Evolutionary conservation across 2,797 vertebrate species (phyloP).

Genomic region (Dryobates pubescens): DNA sequence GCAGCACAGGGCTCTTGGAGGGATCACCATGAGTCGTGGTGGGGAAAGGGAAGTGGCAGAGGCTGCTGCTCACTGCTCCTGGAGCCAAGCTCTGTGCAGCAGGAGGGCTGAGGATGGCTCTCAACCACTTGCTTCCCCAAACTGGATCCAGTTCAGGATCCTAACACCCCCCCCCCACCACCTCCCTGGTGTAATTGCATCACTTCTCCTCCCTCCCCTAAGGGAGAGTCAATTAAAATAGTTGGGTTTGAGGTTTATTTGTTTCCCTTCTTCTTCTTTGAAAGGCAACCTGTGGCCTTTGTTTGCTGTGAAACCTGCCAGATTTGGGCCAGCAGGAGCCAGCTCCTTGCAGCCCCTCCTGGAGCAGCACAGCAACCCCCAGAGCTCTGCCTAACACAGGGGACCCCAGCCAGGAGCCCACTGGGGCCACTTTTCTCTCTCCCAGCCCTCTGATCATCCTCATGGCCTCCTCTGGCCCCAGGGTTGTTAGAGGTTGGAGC

Average conservation of each 20-base stretch:
- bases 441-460: no score
- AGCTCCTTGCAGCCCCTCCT: neutral
- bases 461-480: no score
- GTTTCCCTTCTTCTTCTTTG: neutral
- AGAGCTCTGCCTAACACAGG: neutral
- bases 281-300: neutral
- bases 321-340: neutral
- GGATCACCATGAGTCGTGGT: neutral
- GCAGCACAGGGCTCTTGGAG: neutral
- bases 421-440: neutral
- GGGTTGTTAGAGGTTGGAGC: no score
- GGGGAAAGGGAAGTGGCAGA: neutral
- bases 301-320: neutral
- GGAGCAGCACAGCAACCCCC: neutral
- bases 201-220: slow-evolving; percentile 41
- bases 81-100: neutral
- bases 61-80: neutral
- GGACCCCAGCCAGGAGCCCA: neutral
- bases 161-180: neutral
- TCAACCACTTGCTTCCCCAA: neutral
- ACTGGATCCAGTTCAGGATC: neutral
- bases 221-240: slow-evolving; percentile 19
- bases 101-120: neutral
- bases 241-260: neutral
- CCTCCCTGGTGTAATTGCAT: neutral